These are phyloP conservation scores for Synergus japonicus DNA, from an alignment of 2,888 invertebrate genomes.

Conservation along the genomic window DNA sequence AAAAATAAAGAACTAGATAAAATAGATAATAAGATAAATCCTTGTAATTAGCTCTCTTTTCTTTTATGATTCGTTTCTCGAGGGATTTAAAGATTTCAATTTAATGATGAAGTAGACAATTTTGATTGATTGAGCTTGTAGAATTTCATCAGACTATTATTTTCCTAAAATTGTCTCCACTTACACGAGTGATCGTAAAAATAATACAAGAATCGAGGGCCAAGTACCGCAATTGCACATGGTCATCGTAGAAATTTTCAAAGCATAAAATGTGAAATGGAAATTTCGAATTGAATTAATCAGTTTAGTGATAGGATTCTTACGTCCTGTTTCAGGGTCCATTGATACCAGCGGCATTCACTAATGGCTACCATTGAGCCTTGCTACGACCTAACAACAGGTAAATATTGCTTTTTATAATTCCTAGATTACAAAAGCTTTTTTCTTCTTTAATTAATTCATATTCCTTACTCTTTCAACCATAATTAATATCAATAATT, in stretches of 20 bases:
- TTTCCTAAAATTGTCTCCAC: conserved; percentile 3
- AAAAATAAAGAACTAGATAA: background rate
- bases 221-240: conserved; percentile 82
- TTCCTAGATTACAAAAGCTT: background rate
- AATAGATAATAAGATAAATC: background rate
- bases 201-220: conserved; percentile 79
- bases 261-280: conserved; percentile 45
- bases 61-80: background rate
- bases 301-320: conserved; percentile 56
- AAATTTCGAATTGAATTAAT: conserved; percentile 51
- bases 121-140: background rate
- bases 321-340: conserved; percentile 88
- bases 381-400: conserved; percentile 76
- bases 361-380: conserved; percentile 97
- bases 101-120: background rate
- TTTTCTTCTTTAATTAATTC: too few relatives aligned
- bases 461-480: too few relatives aligned
- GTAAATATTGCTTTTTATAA: conserved; percentile 63
- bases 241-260: conserved; percentile 56
- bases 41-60: background rate
- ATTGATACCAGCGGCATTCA: conserved; percentile 98
- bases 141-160: background rate
- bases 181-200: conserved; percentile 6
- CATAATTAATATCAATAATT: too few relatives aligned
- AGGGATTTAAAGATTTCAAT: background rate